Evolutionary conservation across 2,797 vertebrate genomes (phyloP).

Genomic region (Monodelphis domestica): DNA sequence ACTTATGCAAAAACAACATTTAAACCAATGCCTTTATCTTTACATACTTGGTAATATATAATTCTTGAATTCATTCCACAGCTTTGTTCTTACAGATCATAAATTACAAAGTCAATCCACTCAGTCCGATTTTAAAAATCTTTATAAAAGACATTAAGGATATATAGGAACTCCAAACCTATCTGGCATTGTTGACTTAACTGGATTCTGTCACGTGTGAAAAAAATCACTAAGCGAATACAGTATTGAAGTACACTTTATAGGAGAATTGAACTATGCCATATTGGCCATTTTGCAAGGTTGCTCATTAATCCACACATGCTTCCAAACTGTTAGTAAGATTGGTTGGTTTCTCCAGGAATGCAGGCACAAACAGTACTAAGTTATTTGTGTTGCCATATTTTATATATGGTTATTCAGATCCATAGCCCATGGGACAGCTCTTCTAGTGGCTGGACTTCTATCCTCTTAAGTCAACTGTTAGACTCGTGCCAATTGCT

Average conservation of each 20-base stretch:
- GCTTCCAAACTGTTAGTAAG: conserved; percentile 40
- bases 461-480: conserved; percentile 16
- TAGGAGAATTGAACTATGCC: not conserved
- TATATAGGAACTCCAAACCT: conserved; percentile 39
- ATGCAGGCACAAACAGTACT: conserved; percentile 27
- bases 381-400: conserved; percentile 28
- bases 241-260: conserved; percentile 26
- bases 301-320: conserved; percentile 51
- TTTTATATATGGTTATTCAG: conserved; percentile 37
- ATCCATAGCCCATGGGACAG: not conserved
- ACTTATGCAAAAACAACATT: conserved; percentile 77
- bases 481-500: not conserved
- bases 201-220: conserved; percentile 36
- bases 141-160: conserved; percentile 41
- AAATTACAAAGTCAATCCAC: conserved; percentile 69
- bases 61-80: conserved; percentile 55
- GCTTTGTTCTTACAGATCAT: conserved; percentile 58
- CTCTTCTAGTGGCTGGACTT: conserved; percentile 1
- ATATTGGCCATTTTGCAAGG: accelerated
- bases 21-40: conserved; percentile 65
- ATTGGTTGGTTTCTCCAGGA: conserved; percentile 32
- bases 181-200: conserved; percentile 54
- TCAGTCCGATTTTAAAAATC: conserved; percentile 56
- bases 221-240: not conserved
- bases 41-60: conserved; percentile 69